These are phyloP conservation scores for Craseonycteris thonglongyai DNA, from an alignment of 2,113 vertebrate species.

Conservation along the genomic window DNA sequence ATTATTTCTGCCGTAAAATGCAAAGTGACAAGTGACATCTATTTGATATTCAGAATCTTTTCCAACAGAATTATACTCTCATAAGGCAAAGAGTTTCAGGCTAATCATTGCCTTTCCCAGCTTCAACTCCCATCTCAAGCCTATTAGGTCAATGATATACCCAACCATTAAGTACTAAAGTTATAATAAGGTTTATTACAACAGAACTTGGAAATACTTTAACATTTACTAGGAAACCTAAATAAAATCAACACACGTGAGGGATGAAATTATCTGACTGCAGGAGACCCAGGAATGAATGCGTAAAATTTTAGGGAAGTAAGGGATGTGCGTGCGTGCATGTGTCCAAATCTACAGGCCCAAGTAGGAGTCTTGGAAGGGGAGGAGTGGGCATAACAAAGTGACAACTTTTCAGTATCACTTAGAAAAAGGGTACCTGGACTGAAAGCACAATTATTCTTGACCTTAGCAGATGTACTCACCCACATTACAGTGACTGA, in stretches of 20 bases:
- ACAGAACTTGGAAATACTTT: background rate
- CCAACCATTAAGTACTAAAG: background rate
- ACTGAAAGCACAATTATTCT: background rate
- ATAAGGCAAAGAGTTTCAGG: background rate
- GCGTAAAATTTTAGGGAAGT: background rate
- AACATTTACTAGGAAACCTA: background rate
- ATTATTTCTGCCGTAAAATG: background rate
- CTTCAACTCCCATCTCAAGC: background rate
- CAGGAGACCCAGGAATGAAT: background rate
- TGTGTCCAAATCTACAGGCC: background rate
- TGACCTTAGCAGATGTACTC: background rate
- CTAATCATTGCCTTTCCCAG: background rate
- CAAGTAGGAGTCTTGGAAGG: background rate
- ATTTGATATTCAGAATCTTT: background rate
- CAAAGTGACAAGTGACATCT: background rate
- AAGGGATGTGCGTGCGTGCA: background rate
- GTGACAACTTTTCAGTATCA: background rate
- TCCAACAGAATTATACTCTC: background rate
- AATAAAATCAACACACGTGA: background rate
- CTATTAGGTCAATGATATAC: background rate
- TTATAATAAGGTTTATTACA: background rate
- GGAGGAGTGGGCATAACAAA: background rate
- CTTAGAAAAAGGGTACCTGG: background rate
- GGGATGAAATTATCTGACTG: background rate
- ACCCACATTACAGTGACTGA: background rate